Percentiles rank a stretch among this genome's conserved stretches.
Conservation (phyloP, 2,888 invertebrate species). For the Ophion obscuratus region DNA sequence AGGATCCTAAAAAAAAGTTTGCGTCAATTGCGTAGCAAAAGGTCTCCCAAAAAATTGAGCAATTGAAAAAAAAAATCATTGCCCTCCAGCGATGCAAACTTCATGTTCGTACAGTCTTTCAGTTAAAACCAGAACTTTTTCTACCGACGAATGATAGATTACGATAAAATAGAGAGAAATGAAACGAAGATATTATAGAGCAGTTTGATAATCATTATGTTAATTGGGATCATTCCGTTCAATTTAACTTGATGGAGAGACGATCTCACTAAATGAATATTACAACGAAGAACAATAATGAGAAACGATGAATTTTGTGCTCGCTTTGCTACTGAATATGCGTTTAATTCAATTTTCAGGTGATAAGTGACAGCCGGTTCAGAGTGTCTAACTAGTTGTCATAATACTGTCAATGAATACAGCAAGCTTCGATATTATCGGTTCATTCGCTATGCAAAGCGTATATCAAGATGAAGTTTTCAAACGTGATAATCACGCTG, state of each 20-base stretch:
- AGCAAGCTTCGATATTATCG: constrained; percentile 37
- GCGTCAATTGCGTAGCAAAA: no score
- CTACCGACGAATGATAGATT: no score
- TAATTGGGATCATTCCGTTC: no score
- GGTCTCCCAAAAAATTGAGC: no score
- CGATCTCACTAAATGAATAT: constrained; percentile 6
- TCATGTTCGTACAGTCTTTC: no score
- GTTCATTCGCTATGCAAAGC: constrained; percentile 35
- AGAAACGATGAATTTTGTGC: background rate
- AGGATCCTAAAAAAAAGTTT: no score
- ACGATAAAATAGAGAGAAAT: no score
- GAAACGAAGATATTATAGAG: no score
- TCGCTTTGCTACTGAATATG: background rate
- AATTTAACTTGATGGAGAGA: background rate
- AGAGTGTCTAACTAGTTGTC: constrained; percentile 37
- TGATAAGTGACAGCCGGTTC: constrained; percentile 24
- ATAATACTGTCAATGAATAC: constrained; percentile 39
- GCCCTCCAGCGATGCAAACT: no score
- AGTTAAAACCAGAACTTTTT: no score
- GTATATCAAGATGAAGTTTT: constrained; percentile 52
- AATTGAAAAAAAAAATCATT: no score
- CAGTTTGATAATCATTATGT: no score
- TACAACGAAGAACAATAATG: background rate
- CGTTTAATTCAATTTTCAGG: constrained; percentile 4
- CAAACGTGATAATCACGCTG: constrained; percentile 46